Percentiles rank a stretch among this genome's conserved stretches.
Evolutionary conservation across 2,797 vertebrate species (phyloP).

Genomic region (Protonibea diacanthus): DNA sequence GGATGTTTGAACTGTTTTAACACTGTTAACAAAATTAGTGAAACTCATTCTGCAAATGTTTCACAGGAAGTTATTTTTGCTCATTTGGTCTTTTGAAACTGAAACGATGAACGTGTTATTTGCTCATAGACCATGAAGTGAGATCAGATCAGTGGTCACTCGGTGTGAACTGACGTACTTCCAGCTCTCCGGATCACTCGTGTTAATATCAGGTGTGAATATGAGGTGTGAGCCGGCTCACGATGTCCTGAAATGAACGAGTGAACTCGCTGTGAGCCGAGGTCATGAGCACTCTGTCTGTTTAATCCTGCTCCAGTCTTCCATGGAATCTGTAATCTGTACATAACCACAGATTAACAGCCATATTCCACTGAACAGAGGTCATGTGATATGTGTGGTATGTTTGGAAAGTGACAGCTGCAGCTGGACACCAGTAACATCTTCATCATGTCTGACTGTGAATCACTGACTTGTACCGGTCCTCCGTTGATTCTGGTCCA

Average conservation of each 20-base stretch:
- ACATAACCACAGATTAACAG: background rate
- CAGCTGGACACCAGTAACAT: background rate
- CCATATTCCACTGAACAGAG: background rate
- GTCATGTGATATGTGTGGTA: background rate
- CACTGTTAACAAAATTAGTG: no score
- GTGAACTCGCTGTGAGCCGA: background rate
- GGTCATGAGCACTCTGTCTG: background rate
- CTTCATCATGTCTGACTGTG: background rate
- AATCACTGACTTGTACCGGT: background rate
- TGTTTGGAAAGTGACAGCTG: background rate
- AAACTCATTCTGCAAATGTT: no score
- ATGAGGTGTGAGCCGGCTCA: no score
- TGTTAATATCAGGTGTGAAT: no score
- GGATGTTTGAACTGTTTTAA: no score
- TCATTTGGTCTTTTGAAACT: no score
- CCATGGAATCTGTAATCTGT: conserved; percentile 11
- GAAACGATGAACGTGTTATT: no score
- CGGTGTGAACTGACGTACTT: no score
- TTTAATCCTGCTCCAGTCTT: conserved; percentile 16
- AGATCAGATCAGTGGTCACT: no score
- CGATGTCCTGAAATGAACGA: background rate
- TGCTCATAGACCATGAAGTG: no score
- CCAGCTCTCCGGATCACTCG: no score
- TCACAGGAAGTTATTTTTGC: no score
- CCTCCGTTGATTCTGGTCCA: background rate